phyloP scores from a whole-genome alignment of 2,113 vertebrate species.

The Nycticorax nycticorax region DNA sequence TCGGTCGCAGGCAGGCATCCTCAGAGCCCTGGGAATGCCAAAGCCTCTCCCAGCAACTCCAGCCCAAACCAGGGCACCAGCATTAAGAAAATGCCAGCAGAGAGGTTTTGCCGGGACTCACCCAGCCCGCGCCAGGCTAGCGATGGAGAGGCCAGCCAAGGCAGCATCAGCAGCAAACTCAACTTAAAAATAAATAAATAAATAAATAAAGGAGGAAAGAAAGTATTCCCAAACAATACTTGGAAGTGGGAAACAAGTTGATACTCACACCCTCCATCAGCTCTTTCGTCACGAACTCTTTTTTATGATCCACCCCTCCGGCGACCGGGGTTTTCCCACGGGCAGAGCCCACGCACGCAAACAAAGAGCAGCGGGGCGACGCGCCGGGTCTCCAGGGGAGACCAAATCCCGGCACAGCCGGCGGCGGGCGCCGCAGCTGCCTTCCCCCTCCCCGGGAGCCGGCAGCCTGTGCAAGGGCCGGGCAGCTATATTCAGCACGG shows the following conservation, averaged over 20 bases:
- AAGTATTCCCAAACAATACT: neutral
- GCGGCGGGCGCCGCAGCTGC: neutral
- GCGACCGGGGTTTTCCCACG: neutral
- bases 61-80: neutral
- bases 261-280: neutral
- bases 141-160: neutral
- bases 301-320: neutral
- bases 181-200: neutral
- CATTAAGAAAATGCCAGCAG: neutral
- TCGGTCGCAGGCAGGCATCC: neutral
- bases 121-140: neutral
- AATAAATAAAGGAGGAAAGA: neutral
- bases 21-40: rapidly evolving
- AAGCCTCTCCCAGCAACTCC: neutral
- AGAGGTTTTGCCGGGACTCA: neutral
- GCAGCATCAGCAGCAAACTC: neutral
- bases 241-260: neutral
- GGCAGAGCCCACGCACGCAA: neutral
- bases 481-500: neutral
- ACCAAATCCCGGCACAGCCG: neutral
- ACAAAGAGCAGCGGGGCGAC: neutral
- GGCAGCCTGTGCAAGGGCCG: rapidly evolving
- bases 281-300: neutral
- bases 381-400: neutral
- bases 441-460: neutral